These are phyloP conservation scores for Salarias fasciatus DNA, from an alignment of 2,797 vertebrate genomes.

Conservation along the genomic window DNA sequence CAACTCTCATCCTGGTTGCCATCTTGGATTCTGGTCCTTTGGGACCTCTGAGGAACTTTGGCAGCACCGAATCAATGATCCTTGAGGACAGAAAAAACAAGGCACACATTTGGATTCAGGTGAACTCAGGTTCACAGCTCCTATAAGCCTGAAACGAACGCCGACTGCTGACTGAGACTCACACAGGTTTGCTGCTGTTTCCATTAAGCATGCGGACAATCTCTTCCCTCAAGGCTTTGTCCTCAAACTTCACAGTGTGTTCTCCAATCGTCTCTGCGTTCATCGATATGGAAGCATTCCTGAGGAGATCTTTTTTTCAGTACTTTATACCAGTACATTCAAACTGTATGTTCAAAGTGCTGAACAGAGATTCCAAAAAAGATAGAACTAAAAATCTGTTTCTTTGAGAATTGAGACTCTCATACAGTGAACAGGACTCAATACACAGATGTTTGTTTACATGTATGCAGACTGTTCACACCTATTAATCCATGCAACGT, in stretches of 20 bases:
- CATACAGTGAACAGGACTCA: background rate
- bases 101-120: background rate
- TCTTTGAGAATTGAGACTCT: background rate
- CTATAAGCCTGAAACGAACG: too few species aligned
- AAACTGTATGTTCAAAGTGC: too few species aligned
- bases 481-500: too few species aligned
- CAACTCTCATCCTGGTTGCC: constrained; percentile 68
- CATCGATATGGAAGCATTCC: constrained; percentile 83
- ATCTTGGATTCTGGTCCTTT: constrained; percentile 78
- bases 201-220: constrained; percentile 81
- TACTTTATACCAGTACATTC: background rate
- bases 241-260: constrained; percentile 77
- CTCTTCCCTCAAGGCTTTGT: constrained; percentile 65
- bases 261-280: constrained; percentile 78
- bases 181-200: constrained; percentile 75
- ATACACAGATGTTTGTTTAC: too few species aligned
- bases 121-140: background rate
- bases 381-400: background rate
- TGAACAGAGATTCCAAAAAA: background rate
- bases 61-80: constrained; percentile 73
- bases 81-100: constrained; percentile 60
- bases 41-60: constrained; percentile 76
- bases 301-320: constrained; percentile 41
- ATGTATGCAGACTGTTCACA: too few species aligned
- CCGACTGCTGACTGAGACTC: constrained; percentile 41